phyloP scores from a whole-genome alignment of 2,113 vertebrate species.

The Dromiciops gliroides region DNA sequence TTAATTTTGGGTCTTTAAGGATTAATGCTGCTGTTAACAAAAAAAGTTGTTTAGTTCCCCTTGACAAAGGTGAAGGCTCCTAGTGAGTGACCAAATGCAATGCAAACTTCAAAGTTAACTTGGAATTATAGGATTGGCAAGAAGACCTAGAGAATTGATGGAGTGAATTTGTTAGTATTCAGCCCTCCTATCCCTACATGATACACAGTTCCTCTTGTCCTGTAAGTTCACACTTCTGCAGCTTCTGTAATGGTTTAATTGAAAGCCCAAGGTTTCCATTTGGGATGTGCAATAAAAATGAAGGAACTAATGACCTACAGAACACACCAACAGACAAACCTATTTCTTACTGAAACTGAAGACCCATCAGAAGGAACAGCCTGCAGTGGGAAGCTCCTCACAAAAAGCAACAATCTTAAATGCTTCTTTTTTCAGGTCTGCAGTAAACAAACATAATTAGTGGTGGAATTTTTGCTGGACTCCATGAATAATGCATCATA shows the following conservation, averaged over 20 bases:
- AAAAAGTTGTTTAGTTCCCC: slow-evolving; percentile 36
- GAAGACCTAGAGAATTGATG: slow-evolving; percentile 53
- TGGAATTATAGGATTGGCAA: slow-evolving; percentile 60
- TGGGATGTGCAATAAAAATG: slow-evolving; percentile 57
- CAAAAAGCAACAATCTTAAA: slow-evolving; percentile 3
- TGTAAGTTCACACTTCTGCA: slow-evolving; percentile 61
- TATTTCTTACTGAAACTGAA: slow-evolving; percentile 54
- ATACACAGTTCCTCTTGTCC: slow-evolving; percentile 66
- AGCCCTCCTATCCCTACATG: slow-evolving; percentile 7
- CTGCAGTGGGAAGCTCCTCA: not conserved
- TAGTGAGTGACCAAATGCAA: slow-evolving; percentile 62
- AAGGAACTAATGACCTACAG: slow-evolving; percentile 43
- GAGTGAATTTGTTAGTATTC: slow-evolving; percentile 69
- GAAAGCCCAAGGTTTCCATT: slow-evolving; percentile 39
- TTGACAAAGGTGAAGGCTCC: slow-evolving; percentile 5
- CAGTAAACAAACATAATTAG: slow-evolving; percentile 42
- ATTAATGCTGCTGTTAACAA: slow-evolving; percentile 52
- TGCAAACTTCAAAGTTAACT: slow-evolving; percentile 79
- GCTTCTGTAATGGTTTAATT: slow-evolving; percentile 67
- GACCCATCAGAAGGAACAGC: slow-evolving; percentile 46
- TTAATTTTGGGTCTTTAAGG: slow-evolving; percentile 46
- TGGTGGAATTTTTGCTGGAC: not conserved
- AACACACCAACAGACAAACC: slow-evolving; percentile 49
- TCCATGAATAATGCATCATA: slow-evolving; percentile 44
- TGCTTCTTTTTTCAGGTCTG: not conserved